Conservation (phyloP, 1,140 invertebrate genomes). For the Orchestia grillus region DNA sequence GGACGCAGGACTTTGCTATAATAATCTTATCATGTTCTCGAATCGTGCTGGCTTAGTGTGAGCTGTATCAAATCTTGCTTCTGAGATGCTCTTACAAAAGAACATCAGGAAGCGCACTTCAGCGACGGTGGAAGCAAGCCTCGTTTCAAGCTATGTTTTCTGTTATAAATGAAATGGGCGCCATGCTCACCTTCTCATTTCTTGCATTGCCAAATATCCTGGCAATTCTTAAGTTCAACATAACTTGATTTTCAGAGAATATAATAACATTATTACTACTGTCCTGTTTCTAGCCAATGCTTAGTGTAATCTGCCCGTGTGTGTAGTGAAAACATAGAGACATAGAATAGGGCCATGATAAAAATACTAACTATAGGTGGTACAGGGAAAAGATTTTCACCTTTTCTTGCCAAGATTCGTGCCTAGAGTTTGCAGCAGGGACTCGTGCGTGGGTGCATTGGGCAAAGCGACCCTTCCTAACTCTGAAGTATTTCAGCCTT, state of each 20-base stretch:
- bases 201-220: not conserved
- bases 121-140: not conserved
- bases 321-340: conserved; percentile 50
- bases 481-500: not conserved
- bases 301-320: conserved; percentile 53
- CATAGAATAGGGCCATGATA: conserved; percentile 16
- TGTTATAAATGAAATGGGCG: not conserved
- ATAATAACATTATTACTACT: conserved; percentile 16
- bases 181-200: not conserved
- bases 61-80: not conserved
- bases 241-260: not conserved
- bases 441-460: not conserved
- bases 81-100: not conserved
- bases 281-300: conserved; percentile 50
- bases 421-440: not conserved
- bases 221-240: not conserved
- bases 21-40: conserved; percentile 39
- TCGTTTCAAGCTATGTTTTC: not conserved
- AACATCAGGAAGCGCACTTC: not conserved
- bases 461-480: not conserved
- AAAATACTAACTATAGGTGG: not conserved
- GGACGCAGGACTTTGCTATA: not conserved
- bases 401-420: not conserved
- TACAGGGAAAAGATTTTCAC: not conserved
- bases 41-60: not conserved